Base-by-base conservation (phyloP, 2,113 vertebrate genomes). In the Phrynocephalus versicolor region DNA sequence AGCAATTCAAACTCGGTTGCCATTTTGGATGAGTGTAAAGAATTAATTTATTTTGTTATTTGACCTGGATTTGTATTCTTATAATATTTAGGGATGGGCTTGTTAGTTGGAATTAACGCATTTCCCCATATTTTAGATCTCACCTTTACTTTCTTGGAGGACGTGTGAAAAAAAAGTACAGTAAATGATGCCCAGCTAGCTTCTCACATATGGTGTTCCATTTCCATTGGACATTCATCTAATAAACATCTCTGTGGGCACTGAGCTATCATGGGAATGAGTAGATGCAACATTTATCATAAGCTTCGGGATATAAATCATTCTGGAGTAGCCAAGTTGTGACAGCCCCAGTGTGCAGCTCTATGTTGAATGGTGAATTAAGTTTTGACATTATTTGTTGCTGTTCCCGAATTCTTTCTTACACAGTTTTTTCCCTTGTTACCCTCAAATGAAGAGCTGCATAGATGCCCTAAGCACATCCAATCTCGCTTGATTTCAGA, bases 221-320 rank as follows among this genome's bases (percentile, higher is more conserved):
- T 19, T 5, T 0, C 76, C 39, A 76, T 51, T 76, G 5, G 19
- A 82, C 86, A 85, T 89, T 93, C 33, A 77, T 89, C 35, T 64
- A 55, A 67, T 64, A 55, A 67, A 88, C 73, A 62, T 25, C 88
- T 77, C 67, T 87, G 71, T 89, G 69, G n/a, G 71, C 85, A 87
- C 35, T 21, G 74, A 71, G 82, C n/a, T 85, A 58, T 65, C 77
- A 57, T 77, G 74, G 83, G 65, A 70, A 81, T 76, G n/a, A 79
- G 62, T 37, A 41, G 41, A 75, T 89, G 77, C 85, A 90, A 64
- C 81, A 76, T 87, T 21, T 39, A 15, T 79, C 85, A 77, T 69
- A 74, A 86, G 27, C 83, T 87, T 85, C 81, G 88, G 88, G 67
- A 83, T 73, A 82, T 81, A 85, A 91, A 88, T 91, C 12, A 30